These are phyloP conservation scores for Hylyphantes graminicola DNA, from an alignment of 1,140 invertebrate species.

Conservation along the genomic window DNA sequence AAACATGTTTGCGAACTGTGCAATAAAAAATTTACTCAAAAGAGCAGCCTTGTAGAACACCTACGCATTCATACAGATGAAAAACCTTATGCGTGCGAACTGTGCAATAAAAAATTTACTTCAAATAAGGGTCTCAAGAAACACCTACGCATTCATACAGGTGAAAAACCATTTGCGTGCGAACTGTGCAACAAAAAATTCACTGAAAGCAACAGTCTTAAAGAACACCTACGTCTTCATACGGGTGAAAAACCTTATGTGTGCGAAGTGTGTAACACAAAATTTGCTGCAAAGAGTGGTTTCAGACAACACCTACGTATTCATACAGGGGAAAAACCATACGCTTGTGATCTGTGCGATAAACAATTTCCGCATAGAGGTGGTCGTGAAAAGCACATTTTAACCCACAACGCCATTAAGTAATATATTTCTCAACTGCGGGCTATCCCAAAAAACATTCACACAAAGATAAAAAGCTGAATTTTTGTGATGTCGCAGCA, in stretches of 20 bases:
- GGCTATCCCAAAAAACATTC: constrained; percentile 21
- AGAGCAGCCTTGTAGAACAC: neutral
- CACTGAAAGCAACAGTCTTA: neutral
- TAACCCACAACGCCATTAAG: neutral
- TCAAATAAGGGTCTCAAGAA: neutral
- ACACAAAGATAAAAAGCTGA: neutral
- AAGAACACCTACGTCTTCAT: neutral
- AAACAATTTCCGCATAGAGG: neutral
- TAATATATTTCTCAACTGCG: neutral
- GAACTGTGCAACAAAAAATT: constrained; percentile 15
- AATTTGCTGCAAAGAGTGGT: neutral
- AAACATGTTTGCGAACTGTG: neutral
- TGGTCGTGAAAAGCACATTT: neutral
- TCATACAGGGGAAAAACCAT: constrained; percentile 1
- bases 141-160: constrained; percentile 1
- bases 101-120: constrained; percentile 9
- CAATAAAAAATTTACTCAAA: neutral
- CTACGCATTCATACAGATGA: neutral
- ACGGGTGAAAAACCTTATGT: neutral
- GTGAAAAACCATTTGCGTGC: neutral
- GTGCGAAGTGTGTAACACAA: constrained; percentile 3
- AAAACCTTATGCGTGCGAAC: neutral
- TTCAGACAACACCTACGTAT: neutral
- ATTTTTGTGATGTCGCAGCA: too few species aligned
- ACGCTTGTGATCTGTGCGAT: neutral